A percentile compares a stretch with the other conserved stretches of the same genome.
phyloP scores from a whole-genome alignment of 1,140 invertebrate species.

The Hirudo medicinalis region DNA sequence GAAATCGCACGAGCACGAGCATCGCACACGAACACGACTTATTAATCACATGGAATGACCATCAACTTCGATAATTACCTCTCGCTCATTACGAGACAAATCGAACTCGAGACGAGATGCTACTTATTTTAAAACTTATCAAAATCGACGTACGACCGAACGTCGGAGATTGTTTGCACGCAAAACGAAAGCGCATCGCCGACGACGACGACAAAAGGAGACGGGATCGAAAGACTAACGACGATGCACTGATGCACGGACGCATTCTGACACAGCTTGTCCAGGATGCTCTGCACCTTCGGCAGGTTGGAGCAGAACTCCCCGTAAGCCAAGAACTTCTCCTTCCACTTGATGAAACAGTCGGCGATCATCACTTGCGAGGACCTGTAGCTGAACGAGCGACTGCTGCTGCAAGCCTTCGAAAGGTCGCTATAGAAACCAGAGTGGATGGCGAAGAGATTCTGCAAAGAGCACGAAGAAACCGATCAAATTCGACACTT shows the following conservation, averaged over 20 bases:
- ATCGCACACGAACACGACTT: neutral
- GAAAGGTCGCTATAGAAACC: conserved; percentile 65
- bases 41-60: neutral
- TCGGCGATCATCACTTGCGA: conserved; percentile 39
- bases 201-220: neutral
- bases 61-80: neutral
- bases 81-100: no score
- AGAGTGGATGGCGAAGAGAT: conserved; percentile 70
- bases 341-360: conserved; percentile 76
- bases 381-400: conserved; percentile 15
- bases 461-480: conserved; percentile 44
- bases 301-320: conserved; percentile 87
- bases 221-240: conserved; percentile 26
- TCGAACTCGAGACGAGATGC: neutral
- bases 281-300: conserved; percentile 58
- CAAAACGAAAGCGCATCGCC: neutral
- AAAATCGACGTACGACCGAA: neutral
- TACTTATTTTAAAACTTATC: neutral
- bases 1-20: neutral
- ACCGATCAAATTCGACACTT: neutral
- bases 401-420: conserved; percentile 49
- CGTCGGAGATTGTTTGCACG: neutral
- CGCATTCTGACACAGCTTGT: conserved; percentile 56
- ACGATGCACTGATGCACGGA: conserved; percentile 47
- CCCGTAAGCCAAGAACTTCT: conserved; percentile 80